Evolutionary conservation across 1,140 invertebrate species (phyloP).

Genomic region (Medauroidea extradentata): DNA sequence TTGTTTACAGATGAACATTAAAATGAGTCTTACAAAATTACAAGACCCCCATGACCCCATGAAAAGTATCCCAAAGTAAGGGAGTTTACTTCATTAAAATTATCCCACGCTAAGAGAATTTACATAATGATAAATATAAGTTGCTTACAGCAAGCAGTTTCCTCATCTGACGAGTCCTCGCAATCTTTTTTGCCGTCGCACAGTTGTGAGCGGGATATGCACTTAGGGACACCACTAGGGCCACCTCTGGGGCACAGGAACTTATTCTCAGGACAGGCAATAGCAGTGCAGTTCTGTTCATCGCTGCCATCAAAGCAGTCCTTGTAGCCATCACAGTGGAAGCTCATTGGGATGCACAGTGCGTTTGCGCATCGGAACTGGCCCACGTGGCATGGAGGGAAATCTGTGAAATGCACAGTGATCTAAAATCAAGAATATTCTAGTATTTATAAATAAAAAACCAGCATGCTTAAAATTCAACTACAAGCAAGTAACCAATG

Average conservation of each 20-base stretch:
- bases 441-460: too few species aligned
- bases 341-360: constrained; percentile 82
- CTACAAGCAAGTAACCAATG: too few species aligned
- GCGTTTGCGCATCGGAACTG: constrained; percentile 93
- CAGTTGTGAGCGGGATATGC: constrained; percentile 80
- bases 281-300: constrained; percentile 83
- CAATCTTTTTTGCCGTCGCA: constrained; percentile 91
- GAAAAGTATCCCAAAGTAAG: too few species aligned
- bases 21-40: too few species aligned
- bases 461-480: too few species aligned
- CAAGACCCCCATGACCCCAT: too few species aligned
- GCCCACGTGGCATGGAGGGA: constrained; percentile 81
- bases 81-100: too few species aligned
- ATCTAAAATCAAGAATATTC: neutral
- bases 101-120: too few species aligned
- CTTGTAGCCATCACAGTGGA: constrained; percentile 75
- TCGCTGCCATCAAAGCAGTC: constrained; percentile 86
- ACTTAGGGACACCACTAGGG: constrained; percentile 65
- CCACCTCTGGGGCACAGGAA: constrained; percentile 81
- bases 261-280: constrained; percentile 87
- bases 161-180: constrained; percentile 85
- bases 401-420: constrained; percentile 53
- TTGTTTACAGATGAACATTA: too few species aligned
- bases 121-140: too few species aligned
- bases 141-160: constrained; percentile 82